Evolutionary conservation across 1,140 invertebrate genomes (phyloP), one percentile per base, ranked within the genome.

Genomic region (Bathynomus jamesi): DNA sequence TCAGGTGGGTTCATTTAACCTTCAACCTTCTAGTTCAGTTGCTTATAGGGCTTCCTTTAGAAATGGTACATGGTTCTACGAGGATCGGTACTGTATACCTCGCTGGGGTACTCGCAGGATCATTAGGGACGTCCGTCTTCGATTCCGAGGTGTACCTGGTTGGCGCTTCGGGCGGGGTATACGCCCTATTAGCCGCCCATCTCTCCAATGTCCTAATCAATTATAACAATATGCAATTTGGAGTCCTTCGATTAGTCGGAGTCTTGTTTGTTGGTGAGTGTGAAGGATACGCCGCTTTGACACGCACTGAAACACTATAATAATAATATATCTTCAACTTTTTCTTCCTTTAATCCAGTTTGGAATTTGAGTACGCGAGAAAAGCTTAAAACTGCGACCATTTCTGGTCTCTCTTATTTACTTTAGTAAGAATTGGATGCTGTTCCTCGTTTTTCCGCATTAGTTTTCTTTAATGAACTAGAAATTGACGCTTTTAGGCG

Each of bases 151-250:
- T 95, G 53, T 96, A 90, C 81, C 86, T 98, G 25, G 94, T 96
- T 31, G 95, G 95, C 28, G 94, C 95, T 8, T 96, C 93, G 64
- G 95, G 95, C 31, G 85, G 85, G 24, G 93, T 95, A 70, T 98
- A 98, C 82, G 94, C 95, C 28, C 85, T 97, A 28, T 83, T 97
- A 13, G 94, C 95, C 10, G 94, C 95, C 64, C 95, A 98, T 85
- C 86, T 98, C 76, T 93, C 94, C 71, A 97, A 97, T 82, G 92
- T 96, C 46, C 85, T 97, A 76, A 87, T 98, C 78, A 98, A 98
- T 83, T 97, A 95, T 83, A 92, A 95, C 81, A 93, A 95, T 81
- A 96, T 98, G 94, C 92, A 95, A 79, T 94, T 95, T 81, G 95
- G 94, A 31, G 89, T 96, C 70, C 85, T 96, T 73, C 86, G 93